Evolutionary conservation across 2,888 invertebrate genomes (phyloP).

Genomic region (Andrena marginata): DNA sequence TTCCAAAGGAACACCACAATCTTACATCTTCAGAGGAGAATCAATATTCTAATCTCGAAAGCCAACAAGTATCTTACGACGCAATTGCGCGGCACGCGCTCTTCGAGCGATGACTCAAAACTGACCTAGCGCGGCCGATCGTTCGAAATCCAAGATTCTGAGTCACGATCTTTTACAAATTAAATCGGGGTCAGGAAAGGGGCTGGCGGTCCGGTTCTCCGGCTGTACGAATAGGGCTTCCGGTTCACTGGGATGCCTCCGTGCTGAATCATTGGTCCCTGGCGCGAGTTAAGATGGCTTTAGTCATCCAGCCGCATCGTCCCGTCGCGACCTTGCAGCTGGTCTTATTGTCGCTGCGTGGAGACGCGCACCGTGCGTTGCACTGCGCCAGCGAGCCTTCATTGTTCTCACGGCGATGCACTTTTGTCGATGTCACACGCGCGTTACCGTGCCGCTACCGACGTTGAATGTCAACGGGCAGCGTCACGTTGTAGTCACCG

Average conservation of each 20-base stretch:
- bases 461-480: slow-evolving; percentile 46
- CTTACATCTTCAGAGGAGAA: not conserved
- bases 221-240: slow-evolving; percentile 60
- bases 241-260: slow-evolving; percentile 69
- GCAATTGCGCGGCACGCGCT: slow-evolving; percentile 29
- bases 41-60: slow-evolving; percentile 35
- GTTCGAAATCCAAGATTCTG: slow-evolving; percentile 50
- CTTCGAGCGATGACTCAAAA: slow-evolving; percentile 50
- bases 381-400: slow-evolving; percentile 34
- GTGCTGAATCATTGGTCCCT: slow-evolving; percentile 73
- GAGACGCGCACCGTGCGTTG: slow-evolving; percentile 31
- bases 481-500: slow-evolving; percentile 33
- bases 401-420: slow-evolving; percentile 64
- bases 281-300: slow-evolving; percentile 44
- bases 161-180: slow-evolving; percentile 59
- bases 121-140: slow-evolving; percentile 14
- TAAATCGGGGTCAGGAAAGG: slow-evolving; percentile 56
- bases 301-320: slow-evolving; percentile 60
- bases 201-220: slow-evolving; percentile 10
- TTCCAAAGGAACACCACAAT: not conserved
- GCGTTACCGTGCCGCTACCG: slow-evolving; percentile 42
- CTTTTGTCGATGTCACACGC: slow-evolving; percentile 57
- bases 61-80: not conserved
- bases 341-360: slow-evolving; percentile 45
- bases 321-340: slow-evolving; percentile 57